These are phyloP conservation scores for Stenurella melanura DNA, from an alignment of 2,888 invertebrate species.

Conservation along the genomic window DNA sequence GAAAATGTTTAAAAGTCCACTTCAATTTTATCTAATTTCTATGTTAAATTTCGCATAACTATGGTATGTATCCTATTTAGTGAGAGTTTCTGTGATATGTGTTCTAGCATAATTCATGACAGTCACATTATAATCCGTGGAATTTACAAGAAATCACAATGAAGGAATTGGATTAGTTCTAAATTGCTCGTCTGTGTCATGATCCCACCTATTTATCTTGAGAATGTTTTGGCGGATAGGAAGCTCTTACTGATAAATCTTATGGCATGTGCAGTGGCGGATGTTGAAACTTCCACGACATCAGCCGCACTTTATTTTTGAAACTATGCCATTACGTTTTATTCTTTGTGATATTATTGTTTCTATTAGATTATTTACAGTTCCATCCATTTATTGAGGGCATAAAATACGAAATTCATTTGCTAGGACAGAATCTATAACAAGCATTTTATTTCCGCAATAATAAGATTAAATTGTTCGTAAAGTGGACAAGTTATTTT, in stretches of 20 bases:
- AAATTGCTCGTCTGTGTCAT: conserved; percentile 40
- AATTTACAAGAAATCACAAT: conserved; percentile 37
- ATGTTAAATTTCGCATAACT: neutral
- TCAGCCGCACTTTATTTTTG: no score
- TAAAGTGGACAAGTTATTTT: no score
- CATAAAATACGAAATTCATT: no score
- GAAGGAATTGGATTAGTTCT: conserved; percentile 34
- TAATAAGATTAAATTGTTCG: no score
- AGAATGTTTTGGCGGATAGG: conserved; percentile 24
- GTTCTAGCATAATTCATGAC: conserved; percentile 20
- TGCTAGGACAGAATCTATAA: no score
- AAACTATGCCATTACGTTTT: no score
- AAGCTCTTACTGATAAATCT: conserved; percentile 25
- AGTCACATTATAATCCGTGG: conserved; percentile 15
- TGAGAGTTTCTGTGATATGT: neutral
- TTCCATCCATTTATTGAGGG: no score
- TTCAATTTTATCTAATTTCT: neutral
- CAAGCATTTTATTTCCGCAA: no score
- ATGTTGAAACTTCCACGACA: conserved; percentile 6
- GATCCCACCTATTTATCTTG: conserved; percentile 41
- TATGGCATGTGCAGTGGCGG: neutral
- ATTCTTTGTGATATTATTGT: no score
- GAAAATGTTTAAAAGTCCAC: no score
- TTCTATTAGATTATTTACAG: no score
- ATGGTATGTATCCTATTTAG: neutral